Conservation (phyloP, 2,888 invertebrate genomes). For the Drosophila mimica region DNA sequence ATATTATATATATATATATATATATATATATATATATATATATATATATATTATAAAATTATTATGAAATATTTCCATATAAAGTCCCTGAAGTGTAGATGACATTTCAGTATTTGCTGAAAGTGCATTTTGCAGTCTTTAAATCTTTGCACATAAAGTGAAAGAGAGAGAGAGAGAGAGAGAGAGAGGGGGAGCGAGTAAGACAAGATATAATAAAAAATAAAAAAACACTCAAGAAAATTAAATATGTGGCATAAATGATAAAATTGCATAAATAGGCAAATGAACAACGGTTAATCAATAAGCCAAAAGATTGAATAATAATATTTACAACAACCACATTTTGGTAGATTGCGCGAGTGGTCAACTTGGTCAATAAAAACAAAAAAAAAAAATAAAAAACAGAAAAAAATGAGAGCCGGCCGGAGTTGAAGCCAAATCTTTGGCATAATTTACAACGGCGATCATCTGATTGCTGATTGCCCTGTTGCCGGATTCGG, state of each 20-base stretch:
- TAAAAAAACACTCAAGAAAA: not conserved
- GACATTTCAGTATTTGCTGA: not conserved
- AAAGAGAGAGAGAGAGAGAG: not conserved
- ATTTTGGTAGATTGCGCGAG: conserved; percentile 45
- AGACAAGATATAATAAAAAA: not conserved
- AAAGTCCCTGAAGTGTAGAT: not conserved
- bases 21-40: not conserved
- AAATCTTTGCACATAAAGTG: not conserved
- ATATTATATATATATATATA: not conserved
- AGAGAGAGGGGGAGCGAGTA: no score
- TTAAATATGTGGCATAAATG: conserved; percentile 46
- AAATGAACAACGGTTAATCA: conserved; percentile 79
- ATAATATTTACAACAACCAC: conserved; percentile 54
- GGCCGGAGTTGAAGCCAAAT: conserved; percentile 41
- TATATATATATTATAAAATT: no score
- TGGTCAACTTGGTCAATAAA: conserved; percentile 49
- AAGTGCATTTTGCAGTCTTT: not conserved
- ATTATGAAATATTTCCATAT: not conserved
- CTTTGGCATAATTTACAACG: conserved; percentile 68
- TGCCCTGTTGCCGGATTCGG: conserved; percentile 48
- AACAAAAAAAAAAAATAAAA: conserved; percentile 6
- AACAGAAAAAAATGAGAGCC: conserved; percentile 17
- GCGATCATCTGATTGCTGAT: conserved; percentile 46
- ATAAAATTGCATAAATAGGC: conserved; percentile 78
- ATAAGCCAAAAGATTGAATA: conserved; percentile 76